Percentiles rank a stretch among this genome's conserved stretches.
Conservation (phyloP, 1,140 invertebrate species). For the Drosophila equinoxialis region DNA sequence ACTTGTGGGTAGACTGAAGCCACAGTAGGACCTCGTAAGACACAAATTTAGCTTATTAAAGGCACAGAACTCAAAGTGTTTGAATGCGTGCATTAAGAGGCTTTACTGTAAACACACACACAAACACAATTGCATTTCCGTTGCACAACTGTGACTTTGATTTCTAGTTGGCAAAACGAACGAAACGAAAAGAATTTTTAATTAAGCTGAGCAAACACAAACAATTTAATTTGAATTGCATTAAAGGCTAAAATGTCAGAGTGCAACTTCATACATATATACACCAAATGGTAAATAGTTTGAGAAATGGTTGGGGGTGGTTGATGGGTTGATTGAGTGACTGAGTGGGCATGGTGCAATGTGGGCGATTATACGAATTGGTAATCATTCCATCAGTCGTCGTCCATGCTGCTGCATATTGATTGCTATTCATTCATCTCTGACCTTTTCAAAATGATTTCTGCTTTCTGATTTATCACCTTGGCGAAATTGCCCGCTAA, state of each 20-base stretch:
- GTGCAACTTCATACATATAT: constrained; percentile 15
- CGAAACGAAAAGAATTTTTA: constrained; percentile 46
- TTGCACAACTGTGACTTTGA: neutral
- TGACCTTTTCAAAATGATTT: neutral
- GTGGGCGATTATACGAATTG: neutral
- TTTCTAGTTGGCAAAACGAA: neutral
- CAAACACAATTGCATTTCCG: too few species aligned
- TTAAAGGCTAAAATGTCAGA: constrained; percentile 33
- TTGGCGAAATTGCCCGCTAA: too few species aligned
- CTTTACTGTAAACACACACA: neutral
- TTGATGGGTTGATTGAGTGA: neutral
- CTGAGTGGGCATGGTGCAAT: neutral
- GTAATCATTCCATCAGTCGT: neutral
- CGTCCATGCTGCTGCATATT: neutral
- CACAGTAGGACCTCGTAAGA: neutral
- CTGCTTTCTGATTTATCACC: too few species aligned
- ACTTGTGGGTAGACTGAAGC: neutral
- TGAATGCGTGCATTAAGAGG: neutral
- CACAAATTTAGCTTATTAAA: neutral
- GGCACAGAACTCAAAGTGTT: too few species aligned
- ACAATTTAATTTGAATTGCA: constrained; percentile 31
- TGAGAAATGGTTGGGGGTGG: neutral
- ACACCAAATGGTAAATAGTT: too few species aligned
- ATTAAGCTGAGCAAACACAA: constrained; percentile 47
- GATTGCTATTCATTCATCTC: neutral